These are phyloP conservation scores for Anodontia alba DNA, from an alignment of 2,888 invertebrate species.

Conservation along the genomic window DNA sequence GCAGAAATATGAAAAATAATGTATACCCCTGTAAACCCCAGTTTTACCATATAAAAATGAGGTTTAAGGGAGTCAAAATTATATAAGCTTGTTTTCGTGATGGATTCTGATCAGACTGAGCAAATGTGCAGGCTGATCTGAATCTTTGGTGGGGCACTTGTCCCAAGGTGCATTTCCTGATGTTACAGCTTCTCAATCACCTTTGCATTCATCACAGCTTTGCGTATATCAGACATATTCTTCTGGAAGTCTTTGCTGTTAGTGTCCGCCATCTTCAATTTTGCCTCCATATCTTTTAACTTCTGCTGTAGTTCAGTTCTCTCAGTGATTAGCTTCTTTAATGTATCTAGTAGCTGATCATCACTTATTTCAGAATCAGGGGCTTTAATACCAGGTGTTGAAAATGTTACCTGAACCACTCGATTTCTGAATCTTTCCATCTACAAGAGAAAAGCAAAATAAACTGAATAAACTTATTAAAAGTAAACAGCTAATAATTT, in stretches of 20 bases:
- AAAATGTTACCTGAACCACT: conserved; percentile 82
- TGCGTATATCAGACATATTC: conserved; percentile 75
- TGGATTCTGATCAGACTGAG: too few relatives aligned
- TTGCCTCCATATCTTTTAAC: conserved; percentile 76
- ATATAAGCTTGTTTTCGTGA: too few relatives aligned
- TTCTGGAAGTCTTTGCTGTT: conserved; percentile 74
- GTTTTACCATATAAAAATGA: too few relatives aligned
- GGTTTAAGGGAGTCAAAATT: too few relatives aligned
- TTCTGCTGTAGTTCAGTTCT: conserved; percentile 72
- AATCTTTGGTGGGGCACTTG: too few relatives aligned
- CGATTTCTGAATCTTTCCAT: conserved; percentile 82
- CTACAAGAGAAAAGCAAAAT: conserved; percentile 62
- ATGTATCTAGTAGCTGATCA: conserved; percentile 79
- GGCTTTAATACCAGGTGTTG: conserved; percentile 80
- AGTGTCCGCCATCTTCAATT: conserved; percentile 70
- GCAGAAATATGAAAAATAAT: too few relatives aligned
- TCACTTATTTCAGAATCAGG: conserved; percentile 82
- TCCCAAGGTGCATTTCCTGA: too few relatives aligned
- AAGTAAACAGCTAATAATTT: too few relatives aligned
- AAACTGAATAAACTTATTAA: too few relatives aligned
- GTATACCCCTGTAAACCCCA: too few relatives aligned
- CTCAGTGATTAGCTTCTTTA: conserved; percentile 81
- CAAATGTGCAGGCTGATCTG: too few relatives aligned
- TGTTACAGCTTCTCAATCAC: too few relatives aligned
- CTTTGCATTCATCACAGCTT: conserved; percentile 73